Percentiles rank a stretch among this genome's conserved stretches.
These are phyloP conservation scores for Gymnobelideus leadbeateri DNA, from an alignment of 2,113 vertebrate species.

Conservation along the genomic window DNA sequence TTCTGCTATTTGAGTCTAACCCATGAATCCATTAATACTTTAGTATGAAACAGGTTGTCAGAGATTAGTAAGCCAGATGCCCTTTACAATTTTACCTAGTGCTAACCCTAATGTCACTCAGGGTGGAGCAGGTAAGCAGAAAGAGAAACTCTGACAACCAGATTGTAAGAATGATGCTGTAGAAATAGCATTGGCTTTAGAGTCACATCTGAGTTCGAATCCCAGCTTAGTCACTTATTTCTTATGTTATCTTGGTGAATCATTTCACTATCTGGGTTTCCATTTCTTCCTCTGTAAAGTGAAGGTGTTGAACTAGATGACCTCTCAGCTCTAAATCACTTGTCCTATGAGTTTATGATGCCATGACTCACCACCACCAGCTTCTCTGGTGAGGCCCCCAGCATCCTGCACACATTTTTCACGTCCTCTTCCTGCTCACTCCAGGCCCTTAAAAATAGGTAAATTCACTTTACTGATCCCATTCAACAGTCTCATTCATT, in stretches of 20 bases:
- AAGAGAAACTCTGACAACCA: background rate
- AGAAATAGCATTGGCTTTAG: background rate
- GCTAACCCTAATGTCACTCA: conserved; percentile 17
- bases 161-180: background rate
- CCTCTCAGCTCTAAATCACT: background rate
- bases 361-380: background rate
- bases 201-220: background rate
- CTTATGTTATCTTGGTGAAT: background rate
- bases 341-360: background rate
- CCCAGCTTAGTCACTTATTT: background rate
- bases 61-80: background rate
- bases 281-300: background rate
- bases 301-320: background rate
- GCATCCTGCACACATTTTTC: background rate
- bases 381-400: background rate
- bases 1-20: background rate
- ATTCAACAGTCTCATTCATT: conserved; percentile 1
- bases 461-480: background rate
- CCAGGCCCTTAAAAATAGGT: background rate
- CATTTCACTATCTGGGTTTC: background rate
- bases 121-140: conserved; percentile 34
- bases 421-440: conserved; percentile 22
- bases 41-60: background rate
- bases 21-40: background rate
- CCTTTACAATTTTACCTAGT: conserved; percentile 29